Base-by-base conservation (phyloP, 1,140 invertebrate genomes). In the Drosophila suzukii region DNA sequence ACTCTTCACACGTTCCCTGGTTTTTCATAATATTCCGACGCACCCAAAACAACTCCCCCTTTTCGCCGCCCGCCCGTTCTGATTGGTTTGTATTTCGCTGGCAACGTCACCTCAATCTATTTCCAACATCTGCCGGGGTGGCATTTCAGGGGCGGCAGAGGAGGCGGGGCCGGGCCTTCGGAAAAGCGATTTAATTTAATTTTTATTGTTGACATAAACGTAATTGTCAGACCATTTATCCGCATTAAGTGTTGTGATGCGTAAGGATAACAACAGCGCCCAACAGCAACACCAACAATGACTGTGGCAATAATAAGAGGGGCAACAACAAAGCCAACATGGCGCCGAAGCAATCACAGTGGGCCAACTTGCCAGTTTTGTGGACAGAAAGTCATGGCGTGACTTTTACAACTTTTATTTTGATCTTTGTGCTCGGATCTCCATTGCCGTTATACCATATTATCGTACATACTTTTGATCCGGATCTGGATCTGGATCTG, bases 211-310 rank as follows among this genome's bases (percentile, higher is more conserved):
- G 85, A 90, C 85, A 90, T 90, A 90, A 91, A 84, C 90, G 85
- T 83, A 91, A 91, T 91, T 91, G 90, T 88, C 85, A 91, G 74
- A 83, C 82, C 90, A 91, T 91, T 91, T 91, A 91, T 91, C 79
- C 90, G 90, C 79, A 91, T 91, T 91, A 91, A 86, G 68, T 84
- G 74, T 60, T 90, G 54, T 79, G 81, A 91, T 73, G 90, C 90
- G 84, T 86, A 91, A 91, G 85, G 84, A 91, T 79, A 91, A 91
- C 74, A 91, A 54, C 76, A 70, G 57, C 65, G 57, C 62, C 30
- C 38, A 56, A 15, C 72, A 55, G 46, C 59, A 50, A 55, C 41
- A 65, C 54, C 78, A 75, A 60, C 71, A 75, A 62, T 74, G 62
- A 80, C 71, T 60, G 59, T 61, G 61, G 59, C 71, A 58, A 68